These are phyloP conservation scores for Philopotamus ludificatus DNA, from an alignment of 1,140 invertebrate species.

Conservation along the genomic window DNA sequence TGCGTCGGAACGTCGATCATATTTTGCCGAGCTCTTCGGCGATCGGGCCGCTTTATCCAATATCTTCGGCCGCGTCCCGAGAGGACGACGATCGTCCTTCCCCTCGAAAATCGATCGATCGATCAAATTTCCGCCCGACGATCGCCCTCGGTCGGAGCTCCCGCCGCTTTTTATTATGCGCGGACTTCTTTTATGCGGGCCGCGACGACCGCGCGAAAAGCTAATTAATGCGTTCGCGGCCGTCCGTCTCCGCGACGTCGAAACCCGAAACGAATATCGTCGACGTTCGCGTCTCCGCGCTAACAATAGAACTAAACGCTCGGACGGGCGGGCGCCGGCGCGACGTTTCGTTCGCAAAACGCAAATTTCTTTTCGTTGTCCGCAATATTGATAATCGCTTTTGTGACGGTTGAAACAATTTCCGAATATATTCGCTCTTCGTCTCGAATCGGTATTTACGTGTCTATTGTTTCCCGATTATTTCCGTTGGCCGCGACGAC, in stretches of 20 bases:
- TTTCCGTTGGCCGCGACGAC: too few relatives aligned
- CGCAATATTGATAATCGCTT: constrained; percentile 37
- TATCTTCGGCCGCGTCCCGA: too few relatives aligned
- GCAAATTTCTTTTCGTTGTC: constrained; percentile 29
- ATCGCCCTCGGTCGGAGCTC: too few relatives aligned
- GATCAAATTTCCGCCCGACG: too few relatives aligned
- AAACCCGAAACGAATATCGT: constrained; percentile 16
- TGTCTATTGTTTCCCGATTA: constrained; percentile 11
- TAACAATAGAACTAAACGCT: constrained; percentile 36
- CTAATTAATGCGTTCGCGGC: neutral
- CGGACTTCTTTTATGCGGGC: too few relatives aligned
- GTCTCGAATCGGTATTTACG: too few relatives aligned
- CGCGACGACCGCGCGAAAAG: neutral
- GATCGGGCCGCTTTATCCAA: too few relatives aligned
- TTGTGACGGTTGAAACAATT: constrained; percentile 41
- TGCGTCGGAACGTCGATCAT: constrained; percentile 27
- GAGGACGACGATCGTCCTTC: too few relatives aligned
- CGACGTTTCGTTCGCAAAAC: constrained; percentile 39
- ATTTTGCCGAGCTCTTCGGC: constrained; percentile 27
- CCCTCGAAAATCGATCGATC: too few relatives aligned
- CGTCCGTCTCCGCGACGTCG: neutral
- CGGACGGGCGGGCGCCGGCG: constrained; percentile 33
- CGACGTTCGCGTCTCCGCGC: constrained; percentile 22
- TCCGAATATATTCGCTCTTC: constrained; percentile 27
- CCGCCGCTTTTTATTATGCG: too few relatives aligned